These are phyloP conservation scores for Halesus radiatus DNA, from an alignment of 1,140 invertebrate species.

Conservation along the genomic window DNA sequence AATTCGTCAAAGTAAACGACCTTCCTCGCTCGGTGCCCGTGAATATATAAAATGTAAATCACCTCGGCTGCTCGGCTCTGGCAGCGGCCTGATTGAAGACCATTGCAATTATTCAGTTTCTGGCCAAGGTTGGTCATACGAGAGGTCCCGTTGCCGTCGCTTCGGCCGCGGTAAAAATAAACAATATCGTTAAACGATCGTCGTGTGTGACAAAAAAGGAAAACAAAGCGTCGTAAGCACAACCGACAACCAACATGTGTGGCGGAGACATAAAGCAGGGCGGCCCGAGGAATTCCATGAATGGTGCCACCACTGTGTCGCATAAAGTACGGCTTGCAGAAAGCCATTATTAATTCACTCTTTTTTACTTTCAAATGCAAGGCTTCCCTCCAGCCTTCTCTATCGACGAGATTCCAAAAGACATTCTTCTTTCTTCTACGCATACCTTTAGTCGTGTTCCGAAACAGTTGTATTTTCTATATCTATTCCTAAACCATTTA, in stretches of 20 bases:
- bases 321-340: no score
- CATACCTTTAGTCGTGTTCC: no score
- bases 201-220: slow-evolving; percentile 55
- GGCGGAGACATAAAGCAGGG: slow-evolving; percentile 16
- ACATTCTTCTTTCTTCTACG: no score
- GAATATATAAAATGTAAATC: slow-evolving; percentile 22
- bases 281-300: slow-evolving; percentile 20
- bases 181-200: slow-evolving; percentile 52
- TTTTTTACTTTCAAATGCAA: no score
- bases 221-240: slow-evolving; percentile 24
- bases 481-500: no score
- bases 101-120: slow-evolving; percentile 11
- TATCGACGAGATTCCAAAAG: no score
- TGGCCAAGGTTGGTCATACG: slow-evolving; percentile 24
- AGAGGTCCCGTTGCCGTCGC: not conserved
- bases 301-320: not conserved
- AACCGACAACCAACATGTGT: not conserved
- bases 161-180: slow-evolving; percentile 47
- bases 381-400: no score
- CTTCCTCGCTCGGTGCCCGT: not conserved
- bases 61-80: not conserved
- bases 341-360: no score
- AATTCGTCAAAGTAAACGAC: not conserved
- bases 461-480: no score
- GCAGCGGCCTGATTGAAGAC: slow-evolving; percentile 3